Base-by-base conservation (phyloP, 2,797 vertebrate genomes). In the Neostethus bicornis region DNA sequence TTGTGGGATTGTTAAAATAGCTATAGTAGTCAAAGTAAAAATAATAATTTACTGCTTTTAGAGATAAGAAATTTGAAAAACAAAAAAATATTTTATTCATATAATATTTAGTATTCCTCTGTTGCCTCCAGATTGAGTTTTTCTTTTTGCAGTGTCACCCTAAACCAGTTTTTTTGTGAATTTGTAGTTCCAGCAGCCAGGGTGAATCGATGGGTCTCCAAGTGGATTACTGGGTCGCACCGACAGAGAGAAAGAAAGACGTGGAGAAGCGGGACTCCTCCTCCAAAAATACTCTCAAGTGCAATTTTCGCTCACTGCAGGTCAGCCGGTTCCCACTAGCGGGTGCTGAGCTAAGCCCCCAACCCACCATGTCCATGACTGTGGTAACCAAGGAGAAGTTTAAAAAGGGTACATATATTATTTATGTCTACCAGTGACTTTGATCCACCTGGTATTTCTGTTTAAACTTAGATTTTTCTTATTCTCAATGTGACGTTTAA, bases 221-320 rank as follows among this genome's bases (percentile, higher is more conserved):
- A 88, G 95, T 99, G 73, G 96, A 99, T 85, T 99, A 99, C 89
- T 98, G 96, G 97, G 94, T 92, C 34, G 93, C 94, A 26, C 91
- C 86, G 0, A 85, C 84, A 21, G 97, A 98, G 66, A 93, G 92
- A 84, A 98, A 96, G 88, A 94, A 92, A 72, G 97, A 98, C 16
- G 19, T 92, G 0, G 97, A 99, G 87, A 98, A 96, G 90, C 95
- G 91, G 71, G 97, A 99, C 80, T 86, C 89, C 45, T 86, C 93
- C 73, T 87, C 94, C 84, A 99, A 98, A 92, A 98, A 93, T 90
- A 96, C 96, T 21, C 94, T 99, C 68, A 98, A 96, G 94, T 96
- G 97, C 94, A 96, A 95, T 93, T 99, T 99, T 91, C 96, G 96
- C 90, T 98, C 96, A 80, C 95, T 99, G 80, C 96, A 98, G 93